A percentile compares a stretch with the other conserved stretches of the same genome.
Evolutionary conservation across 2,797 vertebrate species (phyloP).

Genomic region (Sciurus vulgaris): DNA sequence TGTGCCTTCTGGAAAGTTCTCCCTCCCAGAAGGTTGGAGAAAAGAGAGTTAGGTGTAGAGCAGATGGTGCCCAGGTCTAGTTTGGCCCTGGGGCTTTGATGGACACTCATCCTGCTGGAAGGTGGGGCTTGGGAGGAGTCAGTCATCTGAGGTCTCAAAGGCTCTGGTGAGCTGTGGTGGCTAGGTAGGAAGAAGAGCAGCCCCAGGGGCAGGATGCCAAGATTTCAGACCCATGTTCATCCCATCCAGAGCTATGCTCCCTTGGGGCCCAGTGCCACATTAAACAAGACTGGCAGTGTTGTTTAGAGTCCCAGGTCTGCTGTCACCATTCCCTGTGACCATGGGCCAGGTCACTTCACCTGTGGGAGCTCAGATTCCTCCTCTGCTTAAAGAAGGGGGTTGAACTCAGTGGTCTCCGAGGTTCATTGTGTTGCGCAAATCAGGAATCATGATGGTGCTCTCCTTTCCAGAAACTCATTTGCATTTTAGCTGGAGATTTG

Average conservation of each 20-base stretch:
- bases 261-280: accelerated
- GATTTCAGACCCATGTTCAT: background rate
- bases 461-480: background rate
- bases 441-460: accelerated
- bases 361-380: background rate
- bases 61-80: background rate
- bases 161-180: background rate
- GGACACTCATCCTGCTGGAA: background rate
- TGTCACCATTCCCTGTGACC: background rate
- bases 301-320: background rate
- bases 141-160: background rate
- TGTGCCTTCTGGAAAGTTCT: conserved; percentile 20
- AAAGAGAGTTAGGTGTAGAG: background rate
- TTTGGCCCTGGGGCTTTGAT: background rate
- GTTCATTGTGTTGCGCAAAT: background rate
- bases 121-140: background rate
- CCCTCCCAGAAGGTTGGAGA: background rate
- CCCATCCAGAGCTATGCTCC: background rate
- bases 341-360: background rate
- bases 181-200: background rate
- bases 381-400: background rate
- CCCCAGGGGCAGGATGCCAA: background rate
- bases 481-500: background rate
- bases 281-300: background rate
- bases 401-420: background rate